These are phyloP conservation scores for Uromys caudimaculatus DNA, from an alignment of 2,797 vertebrate genomes.

Conservation along the genomic window DNA sequence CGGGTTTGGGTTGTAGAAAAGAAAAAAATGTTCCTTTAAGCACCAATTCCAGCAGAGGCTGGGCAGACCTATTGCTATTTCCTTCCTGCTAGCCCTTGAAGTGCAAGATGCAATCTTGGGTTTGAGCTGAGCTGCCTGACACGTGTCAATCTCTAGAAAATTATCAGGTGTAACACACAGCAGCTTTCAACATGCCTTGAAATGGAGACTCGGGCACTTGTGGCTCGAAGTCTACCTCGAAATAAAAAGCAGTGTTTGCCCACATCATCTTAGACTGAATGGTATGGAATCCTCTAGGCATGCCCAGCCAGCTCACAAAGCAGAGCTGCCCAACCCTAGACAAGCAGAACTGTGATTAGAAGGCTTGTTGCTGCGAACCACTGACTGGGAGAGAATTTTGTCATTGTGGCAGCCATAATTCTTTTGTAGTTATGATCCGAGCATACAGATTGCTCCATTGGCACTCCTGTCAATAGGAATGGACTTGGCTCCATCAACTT, in stretches of 20 bases:
- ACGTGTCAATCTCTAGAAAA: neutral
- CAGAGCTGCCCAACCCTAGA: neutral
- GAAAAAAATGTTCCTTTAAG: neutral
- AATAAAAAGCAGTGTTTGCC: neutral
- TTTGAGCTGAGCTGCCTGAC: neutral
- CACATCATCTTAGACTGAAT: neutral
- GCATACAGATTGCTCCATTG: neutral
- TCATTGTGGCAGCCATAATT: neutral
- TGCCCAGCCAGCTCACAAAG: neutral
- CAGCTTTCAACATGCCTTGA: neutral
- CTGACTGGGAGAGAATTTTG: neutral
- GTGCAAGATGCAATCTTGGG: neutral
- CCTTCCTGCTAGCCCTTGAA: neutral
- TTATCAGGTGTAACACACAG: neutral
- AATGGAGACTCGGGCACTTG: neutral
- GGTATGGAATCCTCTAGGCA: neutral
- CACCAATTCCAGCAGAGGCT: neutral
- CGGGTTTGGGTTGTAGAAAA: neutral
- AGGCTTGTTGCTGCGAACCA: neutral
- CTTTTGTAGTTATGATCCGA: neutral
- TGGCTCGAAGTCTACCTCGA: neutral
- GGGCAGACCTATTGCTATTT: neutral
- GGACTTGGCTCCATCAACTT: neutral
- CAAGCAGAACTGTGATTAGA: neutral
- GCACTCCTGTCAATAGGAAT: neutral